A percentile compares a stretch with the other conserved stretches of the same genome.
These are phyloP conservation scores for Contarinia nasturtii DNA, from an alignment of 1,140 invertebrate genomes.

Conservation along the genomic window DNA sequence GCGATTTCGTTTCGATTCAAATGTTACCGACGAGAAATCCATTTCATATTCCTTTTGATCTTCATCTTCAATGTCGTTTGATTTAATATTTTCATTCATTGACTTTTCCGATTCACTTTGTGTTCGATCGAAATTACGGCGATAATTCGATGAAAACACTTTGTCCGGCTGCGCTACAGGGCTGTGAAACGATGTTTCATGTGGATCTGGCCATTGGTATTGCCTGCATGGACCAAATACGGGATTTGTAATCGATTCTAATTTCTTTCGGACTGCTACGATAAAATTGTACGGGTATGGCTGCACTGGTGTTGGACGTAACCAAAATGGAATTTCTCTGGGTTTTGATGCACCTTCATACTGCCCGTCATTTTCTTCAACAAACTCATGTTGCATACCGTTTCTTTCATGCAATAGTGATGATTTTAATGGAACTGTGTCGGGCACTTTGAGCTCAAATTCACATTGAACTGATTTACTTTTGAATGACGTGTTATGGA, in stretches of 20 bases:
- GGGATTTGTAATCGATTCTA: conserved; percentile 8
- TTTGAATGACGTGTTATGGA: background rate
- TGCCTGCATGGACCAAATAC: background rate
- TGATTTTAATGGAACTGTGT: background rate
- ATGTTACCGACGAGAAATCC: background rate
- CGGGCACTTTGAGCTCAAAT: background rate
- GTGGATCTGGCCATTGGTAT: background rate
- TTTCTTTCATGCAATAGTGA: background rate
- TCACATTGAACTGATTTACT: background rate
- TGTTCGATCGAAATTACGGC: background rate
- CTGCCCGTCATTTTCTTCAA: background rate
- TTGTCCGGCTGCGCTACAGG: background rate
- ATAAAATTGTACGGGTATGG: conserved; percentile 12
- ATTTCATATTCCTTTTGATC: background rate
- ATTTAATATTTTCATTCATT: background rate
- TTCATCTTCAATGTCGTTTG: background rate
- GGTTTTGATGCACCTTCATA: background rate
- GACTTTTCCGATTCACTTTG: background rate
- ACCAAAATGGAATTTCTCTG: conserved; percentile 7
- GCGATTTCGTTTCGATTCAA: too few relatives aligned
- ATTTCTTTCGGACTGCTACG: conserved; percentile 9
- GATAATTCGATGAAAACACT: background rate
- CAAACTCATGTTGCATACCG: background rate
- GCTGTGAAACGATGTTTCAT: background rate
- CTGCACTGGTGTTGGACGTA: conserved; percentile 7